These are phyloP conservation scores for Macrocentrus cingulum DNA, from an alignment of 1,140 invertebrate species.

Conservation along the genomic window DNA sequence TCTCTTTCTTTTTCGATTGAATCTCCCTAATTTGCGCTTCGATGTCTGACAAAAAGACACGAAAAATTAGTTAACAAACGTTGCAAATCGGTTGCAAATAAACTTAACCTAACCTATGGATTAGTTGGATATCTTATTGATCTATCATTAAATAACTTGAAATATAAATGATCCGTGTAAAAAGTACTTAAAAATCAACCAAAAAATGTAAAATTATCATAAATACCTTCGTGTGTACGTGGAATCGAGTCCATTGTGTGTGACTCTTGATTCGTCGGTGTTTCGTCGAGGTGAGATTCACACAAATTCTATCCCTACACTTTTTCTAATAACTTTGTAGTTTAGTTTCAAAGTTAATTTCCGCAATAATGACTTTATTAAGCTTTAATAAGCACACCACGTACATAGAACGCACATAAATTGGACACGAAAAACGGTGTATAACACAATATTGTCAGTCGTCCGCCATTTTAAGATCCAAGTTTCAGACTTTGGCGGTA, in stretches of 20 bases:
- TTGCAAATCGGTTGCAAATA: not conserved
- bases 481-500: no score
- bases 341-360: not conserved
- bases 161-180: no score
- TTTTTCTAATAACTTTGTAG: not conserved
- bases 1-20: constrained; percentile 82
- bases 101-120: constrained; percentile 9
- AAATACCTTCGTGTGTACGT: constrained; percentile 75
- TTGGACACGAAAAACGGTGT: no score
- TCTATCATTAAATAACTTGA: no score
- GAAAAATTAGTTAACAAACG: not conserved
- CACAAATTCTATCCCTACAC: not conserved
- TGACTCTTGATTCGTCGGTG: not conserved
- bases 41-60: constrained; percentile 70
- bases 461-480: no score
- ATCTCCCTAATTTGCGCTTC: constrained; percentile 91
- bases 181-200: not conserved
- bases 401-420: no score
- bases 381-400: no score
- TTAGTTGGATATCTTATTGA: no score
- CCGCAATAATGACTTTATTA: no score
- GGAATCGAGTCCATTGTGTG: constrained; percentile 76
- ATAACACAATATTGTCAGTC: no score
- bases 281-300: not conserved
- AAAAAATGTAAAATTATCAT: constrained; percentile 30